Evolutionary conservation across 2,888 invertebrate genomes (phyloP).

Genomic region (Nezara viridula): DNA sequence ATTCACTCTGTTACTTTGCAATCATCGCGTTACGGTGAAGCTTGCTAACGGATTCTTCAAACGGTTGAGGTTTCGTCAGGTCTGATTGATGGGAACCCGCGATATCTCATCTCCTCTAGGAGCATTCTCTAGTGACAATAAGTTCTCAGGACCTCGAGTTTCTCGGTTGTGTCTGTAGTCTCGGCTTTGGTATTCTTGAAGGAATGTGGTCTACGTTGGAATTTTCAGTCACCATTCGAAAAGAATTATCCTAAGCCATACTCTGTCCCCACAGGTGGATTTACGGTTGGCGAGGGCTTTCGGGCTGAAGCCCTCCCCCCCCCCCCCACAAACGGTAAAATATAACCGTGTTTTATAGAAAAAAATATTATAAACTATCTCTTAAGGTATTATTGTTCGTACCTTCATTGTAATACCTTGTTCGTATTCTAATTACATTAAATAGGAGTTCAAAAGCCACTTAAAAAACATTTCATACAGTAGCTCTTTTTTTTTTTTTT

Average conservation of each 20-base stretch:
- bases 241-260: not conserved
- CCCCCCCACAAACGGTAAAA: too few relatives aligned
- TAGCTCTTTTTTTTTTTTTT: too few relatives aligned
- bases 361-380: too few relatives aligned
- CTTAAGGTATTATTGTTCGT: too few relatives aligned
- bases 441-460: too few relatives aligned
- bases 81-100: slow-evolving; percentile 3
- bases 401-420: too few relatives aligned
- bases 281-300: too few relatives aligned
- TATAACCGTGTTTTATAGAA: too few relatives aligned
- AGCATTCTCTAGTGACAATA: not conserved
- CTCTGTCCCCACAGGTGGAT: too few relatives aligned
- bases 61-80: slow-evolving; percentile 5
- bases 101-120: not conserved
- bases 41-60: not conserved
- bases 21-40: not conserved
- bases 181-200: not conserved
- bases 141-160: not conserved
- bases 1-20: not conserved
- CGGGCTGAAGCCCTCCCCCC: too few relatives aligned
- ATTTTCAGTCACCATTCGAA: not conserved
- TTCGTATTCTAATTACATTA: too few relatives aligned
- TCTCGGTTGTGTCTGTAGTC: not conserved
- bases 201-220: not conserved
- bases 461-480: too few relatives aligned